Percentiles rank a stretch among this genome's conserved stretches.
phyloP scores from a whole-genome alignment of 1,140 invertebrate genomes.

The Halyomorpha halys region DNA sequence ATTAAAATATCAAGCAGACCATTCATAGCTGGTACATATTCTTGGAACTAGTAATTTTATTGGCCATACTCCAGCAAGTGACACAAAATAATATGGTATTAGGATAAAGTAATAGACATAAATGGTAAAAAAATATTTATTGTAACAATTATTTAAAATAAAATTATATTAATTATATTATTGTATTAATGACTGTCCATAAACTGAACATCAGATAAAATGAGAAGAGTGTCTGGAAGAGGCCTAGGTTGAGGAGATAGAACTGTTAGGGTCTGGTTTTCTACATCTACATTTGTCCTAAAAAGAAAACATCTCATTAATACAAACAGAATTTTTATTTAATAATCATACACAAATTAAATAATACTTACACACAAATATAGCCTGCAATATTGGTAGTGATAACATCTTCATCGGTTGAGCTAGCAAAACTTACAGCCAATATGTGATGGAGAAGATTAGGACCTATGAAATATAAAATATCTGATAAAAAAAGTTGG shows the following conservation, averaged over 20 bases:
- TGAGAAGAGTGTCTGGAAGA: conserved; percentile 67
- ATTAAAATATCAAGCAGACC: no score
- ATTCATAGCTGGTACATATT: no score
- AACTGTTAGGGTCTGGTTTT: conserved; percentile 74
- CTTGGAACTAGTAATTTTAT: no score
- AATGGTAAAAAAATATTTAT: no score
- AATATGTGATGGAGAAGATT: conserved; percentile 79
- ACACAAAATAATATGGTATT: no score
- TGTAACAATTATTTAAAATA: no score
- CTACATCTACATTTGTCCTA: conserved; percentile 82
- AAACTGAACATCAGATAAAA: conserved; percentile 75
- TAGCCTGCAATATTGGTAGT: conserved; percentile 84
- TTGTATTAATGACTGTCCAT: conserved; percentile 64
- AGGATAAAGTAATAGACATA: no score
- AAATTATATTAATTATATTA: no score
- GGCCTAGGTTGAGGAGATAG: conserved; percentile 87
- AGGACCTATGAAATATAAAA: conserved; percentile 36
- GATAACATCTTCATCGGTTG: conserved; percentile 66
- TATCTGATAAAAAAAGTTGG: no score
- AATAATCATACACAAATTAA: no score
- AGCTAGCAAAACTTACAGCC: conserved; percentile 73
- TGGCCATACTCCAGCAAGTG: no score
- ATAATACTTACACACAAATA: conserved; percentile 77
- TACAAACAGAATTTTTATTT: conserved; percentile 19
- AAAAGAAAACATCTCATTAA: conserved; percentile 34